Evolutionary conservation across 2,113 vertebrate species (phyloP), one percentile per base, ranked within the genome.

Genomic region (Perca flavescens): DNA sequence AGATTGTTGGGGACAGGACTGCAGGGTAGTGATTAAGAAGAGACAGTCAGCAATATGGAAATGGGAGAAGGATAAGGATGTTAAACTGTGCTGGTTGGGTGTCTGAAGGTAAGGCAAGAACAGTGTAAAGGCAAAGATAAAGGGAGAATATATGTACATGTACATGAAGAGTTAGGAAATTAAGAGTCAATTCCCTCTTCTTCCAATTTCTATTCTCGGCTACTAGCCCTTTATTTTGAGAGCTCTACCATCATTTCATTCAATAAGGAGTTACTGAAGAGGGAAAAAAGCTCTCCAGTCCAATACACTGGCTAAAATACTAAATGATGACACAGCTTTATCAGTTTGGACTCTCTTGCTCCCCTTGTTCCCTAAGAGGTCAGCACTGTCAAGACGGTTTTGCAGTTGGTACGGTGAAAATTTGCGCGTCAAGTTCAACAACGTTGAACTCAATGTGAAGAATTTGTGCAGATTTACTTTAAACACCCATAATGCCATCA

Each of bases 31-130:
- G 79, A 89, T 91, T 91, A 89, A 68, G 62, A 52, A 70, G 65
- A 86, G 57, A 66, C 75, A 70, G 73, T 88, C 86, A 88, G 86
- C 74, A 78, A 50, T 84, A 83, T 84, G 80, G 43, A 91, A 90
- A 82, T 84, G 8, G 19, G 69, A 22, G 36, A 49, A 17, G 49
- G 73, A 84, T 80, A 69, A 80, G 70, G n/a, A 79, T 34, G n/a
- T 63, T 69, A 16, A 80, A 52, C 36, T 69, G 75, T 25, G 52
- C 46, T 49, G 34, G 21, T 25, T 54, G 65, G 21, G 2, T 67
- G 31, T 85, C 63, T 80, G 80, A 17, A 49, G 36, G 0, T 60
- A 50, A 50, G 57, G 53, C 3, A n/a, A 52, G 47, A 81, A 47
- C 19, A 21, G 25, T 58, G 58, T 46, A 19, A 47, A 81, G 56